Evolutionary conservation across 2,797 vertebrate genomes (phyloP), one percentile per base, ranked within the genome.

Genomic region (Jordanella pulchra): DNA sequence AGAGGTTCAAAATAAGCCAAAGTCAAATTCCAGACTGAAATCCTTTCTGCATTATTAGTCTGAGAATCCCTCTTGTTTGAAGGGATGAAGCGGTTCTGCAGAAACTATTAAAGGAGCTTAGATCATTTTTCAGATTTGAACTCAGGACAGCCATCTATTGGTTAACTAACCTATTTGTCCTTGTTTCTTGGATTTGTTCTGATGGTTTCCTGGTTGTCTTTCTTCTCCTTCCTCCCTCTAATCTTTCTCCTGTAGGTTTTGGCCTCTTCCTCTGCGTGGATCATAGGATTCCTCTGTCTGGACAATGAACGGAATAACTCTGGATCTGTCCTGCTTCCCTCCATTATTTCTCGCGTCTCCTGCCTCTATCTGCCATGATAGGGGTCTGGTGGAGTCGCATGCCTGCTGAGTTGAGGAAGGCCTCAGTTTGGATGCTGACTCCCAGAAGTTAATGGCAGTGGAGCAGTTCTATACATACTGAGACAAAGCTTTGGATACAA

Each of bases 221-320:
- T 12, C 18, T 35, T 68, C 51, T 35, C 27, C 21, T 64, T 51
- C 53, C 54, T 76, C 56, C 72, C 5, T 82, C 35, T 23, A 23
- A 18, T 15, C 21, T 81, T 21, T 82, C 73, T 72, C 27, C 70
- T 69, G 1, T 54, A 86, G 87, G 81, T 86, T 67, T 51, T 65
- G 65, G 69, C 50, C 65, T 74, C 45, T 65, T 71, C 27, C 17
- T 66, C 3, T 51, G 25, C 25, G 45, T 48, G 72, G 77, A 67
- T 4, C 30, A 0, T 47, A n/a, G n/a, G n/a, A n/a, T n/a, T n/a
- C n/a, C n/a, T n/a, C n/a, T n/a, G n/a, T n/a, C 50, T 0, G 35
- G 77, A 77, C 69, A 27, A 77, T 47, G 17, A 71, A 67, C 44
- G 11, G 72, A 58, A 63, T 54, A 27, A 78, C 51, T 72, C 76